These are phyloP conservation scores for Halictus ligatus DNA, from an alignment of 2,888 invertebrate genomes.

Conservation along the genomic window DNA sequence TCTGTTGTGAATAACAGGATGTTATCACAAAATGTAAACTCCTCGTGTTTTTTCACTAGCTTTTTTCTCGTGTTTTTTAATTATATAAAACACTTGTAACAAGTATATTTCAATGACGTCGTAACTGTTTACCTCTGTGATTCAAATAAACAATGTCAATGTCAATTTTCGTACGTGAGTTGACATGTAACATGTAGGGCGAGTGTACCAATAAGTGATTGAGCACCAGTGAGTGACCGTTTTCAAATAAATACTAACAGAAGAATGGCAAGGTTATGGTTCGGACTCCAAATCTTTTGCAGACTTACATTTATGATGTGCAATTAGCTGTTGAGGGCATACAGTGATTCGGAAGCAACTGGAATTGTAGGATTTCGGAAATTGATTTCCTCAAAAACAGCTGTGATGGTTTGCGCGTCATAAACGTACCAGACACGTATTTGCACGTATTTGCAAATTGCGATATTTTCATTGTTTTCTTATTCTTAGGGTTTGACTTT, in stretches of 20 bases:
- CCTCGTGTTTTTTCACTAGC: conserved; percentile 18
- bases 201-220: neutral
- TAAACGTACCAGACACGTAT: too few species aligned
- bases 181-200: conserved; percentile 12
- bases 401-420: too few species aligned
- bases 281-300: too few species aligned
- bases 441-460: too few species aligned
- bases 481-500: neutral
- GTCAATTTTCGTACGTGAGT: conserved; percentile 25
- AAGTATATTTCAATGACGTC: conserved; percentile 66
- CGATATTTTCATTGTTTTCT: neutral
- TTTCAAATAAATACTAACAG: neutral
- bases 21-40: conserved; percentile 25
- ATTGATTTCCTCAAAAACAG: too few species aligned
- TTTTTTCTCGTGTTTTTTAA: conserved; percentile 22
- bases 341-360: too few species aligned
- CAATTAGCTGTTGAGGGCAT: too few species aligned
- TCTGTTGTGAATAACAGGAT: conserved; percentile 11
- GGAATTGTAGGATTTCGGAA: too few species aligned
- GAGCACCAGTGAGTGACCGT: neutral
- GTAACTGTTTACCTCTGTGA: conserved; percentile 69
- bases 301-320: too few species aligned
- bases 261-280: too few species aligned
- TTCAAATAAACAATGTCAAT: conserved; percentile 68
- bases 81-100: conserved; percentile 45